Base-by-base conservation (phyloP, 2,797 vertebrate species). In the Pachyuromys duprasi region DNA sequence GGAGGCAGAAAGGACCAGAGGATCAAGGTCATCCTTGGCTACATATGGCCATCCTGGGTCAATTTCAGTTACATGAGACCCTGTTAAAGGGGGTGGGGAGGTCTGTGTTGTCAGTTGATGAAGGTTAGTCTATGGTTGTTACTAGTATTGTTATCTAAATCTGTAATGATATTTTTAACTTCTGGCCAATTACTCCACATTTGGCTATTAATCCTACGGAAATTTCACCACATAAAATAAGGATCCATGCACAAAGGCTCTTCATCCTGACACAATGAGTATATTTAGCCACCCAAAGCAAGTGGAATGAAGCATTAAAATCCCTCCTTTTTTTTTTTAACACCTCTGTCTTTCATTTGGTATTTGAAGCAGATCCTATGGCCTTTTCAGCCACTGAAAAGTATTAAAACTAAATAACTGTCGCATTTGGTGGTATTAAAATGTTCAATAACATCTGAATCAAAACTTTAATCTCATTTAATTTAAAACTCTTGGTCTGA, bases 361-460 rank as follows among this genome's bases (percentile, higher is more conserved):
- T 93, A 96, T 92, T 86, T 96, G 49, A 93, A 93, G 60, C 69
- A 89, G 45, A 92, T 92, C 57, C 82, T 70, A 24, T 24, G 88
- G 88, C 11, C 39, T 90, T 93, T 96, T 90, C 91, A 86, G 79
- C 86, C 67, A 90, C 63, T 96, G 92, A 57, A 86, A 94, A 93
- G 78, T 91, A 94, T 93, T 94, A 96, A 93, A 94, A 93, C 55
- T 96, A 96, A 96, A 93, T 89, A 93, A 92, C 57, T 72, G 13
- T 95, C 55, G 86, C 76, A 91, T 94, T 95, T 49, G 17, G 14
- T 26, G 53, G 36, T 93, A 94, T 96, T 94, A 90, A 95, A 97
- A 82, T 96, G 42, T 75, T 96, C 78, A 81, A 94, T 96, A 89
- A 96, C 92, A 94, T 86, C 36, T 36, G 74, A 92, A 92, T 97